Evolutionary conservation across 2,888 invertebrate genomes (phyloP), one percentile per base, ranked within the genome.

Genomic region (Dicranocentrus wangi): DNA sequence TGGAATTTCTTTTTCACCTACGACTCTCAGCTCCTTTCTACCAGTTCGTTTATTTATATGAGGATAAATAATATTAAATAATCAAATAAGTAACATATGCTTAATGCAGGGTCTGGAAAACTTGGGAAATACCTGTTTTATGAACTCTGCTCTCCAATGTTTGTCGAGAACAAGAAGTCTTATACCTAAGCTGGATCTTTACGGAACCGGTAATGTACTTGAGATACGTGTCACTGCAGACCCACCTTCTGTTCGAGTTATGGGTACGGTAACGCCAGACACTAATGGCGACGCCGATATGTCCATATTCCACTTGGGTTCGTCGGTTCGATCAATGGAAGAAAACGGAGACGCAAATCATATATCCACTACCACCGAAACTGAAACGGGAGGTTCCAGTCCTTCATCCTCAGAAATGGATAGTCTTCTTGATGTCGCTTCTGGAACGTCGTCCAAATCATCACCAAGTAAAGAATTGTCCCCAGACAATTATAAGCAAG

Each of bases 41-140:
- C n/a, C n/a, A n/a, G n/a, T n/a, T n/a, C n/a, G n/a, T n/a, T n/a
- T n/a, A n/a, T n/a, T n/a, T n/a, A n/a, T n/a, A n/a, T n/a, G n/a
- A n/a, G n/a, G n/a, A n/a, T n/a, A n/a, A n/a, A n/a, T n/a, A n/a
- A n/a, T n/a, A n/a, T n/a, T n/a, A n/a, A n/a, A n/a, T n/a, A n/a
- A n/a, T n/a, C n/a, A n/a, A n/a, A n/a, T n/a, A n/a, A n/a, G n/a
- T n/a, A n/a, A n/a, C n/a, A n/a, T n/a, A n/a, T n/a, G n/a, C n/a
- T n/a, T n/a, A n/a, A n/a, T 17, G n/a, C 17, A 82, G 90, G 98
- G 98, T 0, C 90, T 98, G 53, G 91, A 92, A 68, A 98, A 98
- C 90, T 90, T 98, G 88, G 98, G 98, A 65, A 98, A 98, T 88
- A 98, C 98, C 0, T 98, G 98, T 88, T 98, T 97, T 89, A 97